A percentile compares a stretch with the other conserved stretches of the same genome.
Conservation (phyloP, 2,113 vertebrate genomes). For the Thymallus thymallus region DNA sequence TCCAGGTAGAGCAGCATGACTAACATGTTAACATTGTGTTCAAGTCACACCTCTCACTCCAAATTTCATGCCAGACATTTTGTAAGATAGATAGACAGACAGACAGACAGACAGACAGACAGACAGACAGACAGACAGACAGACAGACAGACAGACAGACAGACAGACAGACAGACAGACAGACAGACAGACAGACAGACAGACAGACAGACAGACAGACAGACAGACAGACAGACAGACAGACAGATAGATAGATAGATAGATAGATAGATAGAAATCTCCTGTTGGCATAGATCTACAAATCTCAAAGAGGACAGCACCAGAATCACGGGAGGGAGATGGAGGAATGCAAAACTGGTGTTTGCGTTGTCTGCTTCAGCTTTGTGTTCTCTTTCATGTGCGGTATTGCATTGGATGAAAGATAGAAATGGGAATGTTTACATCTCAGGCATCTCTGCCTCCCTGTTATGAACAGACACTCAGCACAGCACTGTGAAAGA, state of each 20-base stretch:
- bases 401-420: conserved; percentile 49
- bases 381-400: conserved; percentile 54
- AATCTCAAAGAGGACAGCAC: conserved; percentile 8
- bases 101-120: no score
- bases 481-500: conserved; percentile 5
- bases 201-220: no score
- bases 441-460: conserved; percentile 53
- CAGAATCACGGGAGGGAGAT: neutral
- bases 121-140: no score
- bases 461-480: conserved; percentile 55
- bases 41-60: neutral
- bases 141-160: no score
- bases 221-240: no score
- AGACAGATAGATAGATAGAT: no score
- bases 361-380: conserved; percentile 5
- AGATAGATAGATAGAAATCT: no score
- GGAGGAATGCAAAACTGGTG: conserved; percentile 38
- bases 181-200: no score
- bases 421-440: conserved; percentile 54
- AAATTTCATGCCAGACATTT: no score
- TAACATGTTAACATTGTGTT: neutral
- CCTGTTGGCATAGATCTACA: neutral
- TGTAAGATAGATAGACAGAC: no score
- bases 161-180: no score
- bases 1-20: neutral